Evolutionary conservation across 1,140 invertebrate species (phyloP).

Genomic region (Theocolax elegans): DNA sequence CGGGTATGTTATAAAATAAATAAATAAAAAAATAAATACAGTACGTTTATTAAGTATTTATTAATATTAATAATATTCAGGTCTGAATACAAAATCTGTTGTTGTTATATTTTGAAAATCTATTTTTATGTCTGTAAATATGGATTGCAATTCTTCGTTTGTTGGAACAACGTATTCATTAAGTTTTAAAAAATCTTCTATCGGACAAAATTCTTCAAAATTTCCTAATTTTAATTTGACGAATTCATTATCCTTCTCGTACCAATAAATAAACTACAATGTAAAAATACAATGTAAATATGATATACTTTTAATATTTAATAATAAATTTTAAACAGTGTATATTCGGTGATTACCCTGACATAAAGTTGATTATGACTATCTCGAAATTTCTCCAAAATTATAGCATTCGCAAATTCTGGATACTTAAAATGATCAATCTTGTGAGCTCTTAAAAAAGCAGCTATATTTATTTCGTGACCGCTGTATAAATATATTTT

Average conservation of each 20-base stretch:
- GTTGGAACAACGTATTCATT: not conserved
- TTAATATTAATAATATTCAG: not conserved
- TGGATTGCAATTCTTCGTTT: not conserved
- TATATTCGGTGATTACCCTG: conserved; percentile 12
- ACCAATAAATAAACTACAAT: not conserved
- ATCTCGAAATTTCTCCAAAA: conserved; percentile 32
- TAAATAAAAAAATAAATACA: not conserved
- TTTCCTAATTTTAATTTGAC: not conserved
- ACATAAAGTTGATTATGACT: not conserved
- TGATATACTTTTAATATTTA: not conserved
- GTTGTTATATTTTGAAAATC: not conserved
- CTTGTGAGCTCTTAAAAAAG: not conserved
- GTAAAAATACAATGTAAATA: not conserved
- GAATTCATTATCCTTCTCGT: not conserved
- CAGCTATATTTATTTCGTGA: conserved; percentile 8
- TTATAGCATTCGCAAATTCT: not conserved
- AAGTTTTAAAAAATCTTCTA: conserved; percentile 4
- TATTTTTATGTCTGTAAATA: not conserved
- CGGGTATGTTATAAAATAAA: not conserved
- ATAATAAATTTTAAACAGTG: not conserved
- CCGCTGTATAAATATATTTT: conserved; percentile 34
- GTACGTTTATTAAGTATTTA: too few species aligned
- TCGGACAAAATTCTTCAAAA: conserved; percentile 1
- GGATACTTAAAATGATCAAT: conserved; percentile 14
- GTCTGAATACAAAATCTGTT: not conserved